Percentiles rank a stretch among this genome's conserved stretches.
Conservation (phyloP, 2,888 invertebrate genomes). For the Villa cingulata region DNA sequence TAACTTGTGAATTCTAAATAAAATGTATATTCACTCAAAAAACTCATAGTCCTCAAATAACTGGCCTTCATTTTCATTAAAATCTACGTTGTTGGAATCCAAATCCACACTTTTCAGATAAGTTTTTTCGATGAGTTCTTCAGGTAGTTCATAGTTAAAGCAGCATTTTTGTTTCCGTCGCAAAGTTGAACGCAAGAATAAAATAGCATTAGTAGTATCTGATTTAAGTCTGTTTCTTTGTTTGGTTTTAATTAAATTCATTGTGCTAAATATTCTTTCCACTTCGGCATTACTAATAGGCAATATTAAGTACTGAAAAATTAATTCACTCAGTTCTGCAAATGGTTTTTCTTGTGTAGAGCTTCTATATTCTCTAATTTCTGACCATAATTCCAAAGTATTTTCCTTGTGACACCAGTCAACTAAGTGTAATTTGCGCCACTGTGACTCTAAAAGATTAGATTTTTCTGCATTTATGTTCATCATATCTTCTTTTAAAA, state of each 20-base stretch:
- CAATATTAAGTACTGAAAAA: constrained; percentile 2
- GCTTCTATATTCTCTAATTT: constrained; percentile 3
- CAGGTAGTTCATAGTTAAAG: too few relatives aligned
- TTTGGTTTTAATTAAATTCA: constrained; percentile 5
- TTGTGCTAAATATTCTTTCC: constrained; percentile 4
- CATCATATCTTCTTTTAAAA: not conserved
- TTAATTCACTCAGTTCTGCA: not conserved
- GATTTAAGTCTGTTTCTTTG: not conserved
- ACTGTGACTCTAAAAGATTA: constrained; percentile 2
- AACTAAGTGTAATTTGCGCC: constrained; percentile 2
- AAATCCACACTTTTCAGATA: too few relatives aligned
- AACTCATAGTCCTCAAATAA: too few relatives aligned
- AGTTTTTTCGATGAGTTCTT: too few relatives aligned
- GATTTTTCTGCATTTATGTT: not conserved
- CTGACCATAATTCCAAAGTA: constrained; percentile 3
- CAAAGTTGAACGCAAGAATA: not conserved
- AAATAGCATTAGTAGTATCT: not conserved
- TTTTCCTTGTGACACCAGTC: not conserved
- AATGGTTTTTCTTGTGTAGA: constrained; percentile 2
- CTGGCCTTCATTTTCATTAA: too few relatives aligned
- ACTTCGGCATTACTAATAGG: constrained; percentile 9
- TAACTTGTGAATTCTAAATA: too few relatives aligned
- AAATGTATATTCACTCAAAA: too few relatives aligned
- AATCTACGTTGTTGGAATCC: too few relatives aligned
- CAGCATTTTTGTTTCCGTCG: too few relatives aligned